phyloP scores from a whole-genome alignment of 2,888 invertebrate species.

The Nomada fabriciana region DNA sequence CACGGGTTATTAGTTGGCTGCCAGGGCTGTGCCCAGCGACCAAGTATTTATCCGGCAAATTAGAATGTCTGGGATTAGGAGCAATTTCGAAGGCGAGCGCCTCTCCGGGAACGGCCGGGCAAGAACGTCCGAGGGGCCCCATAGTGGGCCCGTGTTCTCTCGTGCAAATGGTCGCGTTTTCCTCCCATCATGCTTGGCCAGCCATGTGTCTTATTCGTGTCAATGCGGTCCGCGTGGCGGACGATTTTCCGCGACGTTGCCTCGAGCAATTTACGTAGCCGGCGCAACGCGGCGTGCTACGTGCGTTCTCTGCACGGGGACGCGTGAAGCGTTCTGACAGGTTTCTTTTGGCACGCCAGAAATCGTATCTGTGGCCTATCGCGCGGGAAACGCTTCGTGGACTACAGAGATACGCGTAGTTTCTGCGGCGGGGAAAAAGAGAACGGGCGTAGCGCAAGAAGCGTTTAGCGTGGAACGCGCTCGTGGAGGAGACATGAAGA shows the following conservation, averaged over 20 bases:
- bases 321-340: conserved; percentile 41
- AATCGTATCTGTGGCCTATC: conserved; percentile 14
- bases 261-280: conserved; percentile 46
- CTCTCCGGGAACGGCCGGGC: conserved; percentile 27
- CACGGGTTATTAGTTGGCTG: conserved; percentile 75
- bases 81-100: background rate
- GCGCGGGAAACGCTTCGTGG: conserved; percentile 29
- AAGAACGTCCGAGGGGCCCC: conserved; percentile 4
- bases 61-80: conserved; percentile 41
- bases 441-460: background rate
- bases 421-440: background rate
- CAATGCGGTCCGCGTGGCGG: conserved; percentile 48
- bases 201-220: conserved; percentile 60
- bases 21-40: conserved; percentile 33
- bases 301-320: conserved; percentile 4
- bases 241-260: conserved; percentile 55
- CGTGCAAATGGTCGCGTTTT: conserved; percentile 44
- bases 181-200: conserved; percentile 47
- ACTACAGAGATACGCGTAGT: background rate
- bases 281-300: background rate
- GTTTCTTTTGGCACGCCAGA: conserved; percentile 2
- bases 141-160: background rate
- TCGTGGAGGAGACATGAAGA: conserved; percentile 22
- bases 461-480: conserved; percentile 27
- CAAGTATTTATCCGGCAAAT: conserved; percentile 63